Evolutionary conservation across 2,888 invertebrate genomes (phyloP).

Genomic region (Prosapia bicincta): DNA sequence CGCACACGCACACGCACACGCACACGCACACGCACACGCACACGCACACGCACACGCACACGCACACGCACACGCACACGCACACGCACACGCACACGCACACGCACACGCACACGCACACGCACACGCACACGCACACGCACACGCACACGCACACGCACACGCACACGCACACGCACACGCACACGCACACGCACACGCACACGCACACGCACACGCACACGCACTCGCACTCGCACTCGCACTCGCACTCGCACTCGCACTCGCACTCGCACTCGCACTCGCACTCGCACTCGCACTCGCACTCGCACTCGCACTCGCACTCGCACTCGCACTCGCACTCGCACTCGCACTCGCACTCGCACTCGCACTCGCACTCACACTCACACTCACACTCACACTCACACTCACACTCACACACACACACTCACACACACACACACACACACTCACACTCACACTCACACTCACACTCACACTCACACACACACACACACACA

Average conservation of each 20-base stretch:
- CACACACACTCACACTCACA: background rate
- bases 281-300: too few species aligned
- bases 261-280: too few species aligned
- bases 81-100: background rate
- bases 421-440: background rate
- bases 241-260: too few species aligned
- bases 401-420: background rate
- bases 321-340: too few species aligned
- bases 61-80: background rate
- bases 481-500: too few species aligned
- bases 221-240: too few species aligned
- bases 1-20: background rate
- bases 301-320: too few species aligned
- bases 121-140: background rate
- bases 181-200: background rate
- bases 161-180: background rate
- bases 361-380: too few species aligned
- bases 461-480: background rate
- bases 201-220: background rate
- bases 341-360: too few species aligned
- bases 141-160: background rate
- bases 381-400: background rate
- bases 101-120: background rate
- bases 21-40: background rate
- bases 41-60: background rate